These are phyloP conservation scores for Champsocephalus gunnari DNA, from an alignment of 2,797 vertebrate genomes.

Conservation along the genomic window DNA sequence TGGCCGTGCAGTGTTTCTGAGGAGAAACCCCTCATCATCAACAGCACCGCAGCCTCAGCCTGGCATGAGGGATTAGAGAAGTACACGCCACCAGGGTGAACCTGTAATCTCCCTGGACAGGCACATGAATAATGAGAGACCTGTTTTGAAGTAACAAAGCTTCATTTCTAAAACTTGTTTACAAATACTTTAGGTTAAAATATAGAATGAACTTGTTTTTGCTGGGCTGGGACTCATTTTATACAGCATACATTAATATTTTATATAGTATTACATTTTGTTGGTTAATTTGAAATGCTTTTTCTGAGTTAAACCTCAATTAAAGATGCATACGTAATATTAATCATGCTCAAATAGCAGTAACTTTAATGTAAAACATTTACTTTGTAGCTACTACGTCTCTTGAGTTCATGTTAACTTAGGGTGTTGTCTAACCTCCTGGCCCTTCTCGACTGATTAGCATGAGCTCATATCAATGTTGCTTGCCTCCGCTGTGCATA, in stretches of 20 bases:
- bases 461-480: conserved; percentile 43
- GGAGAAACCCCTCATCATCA: conserved; percentile 57
- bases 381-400: conserved; percentile 6
- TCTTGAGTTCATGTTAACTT: not conserved
- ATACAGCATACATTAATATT: not conserved
- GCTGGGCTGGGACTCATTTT: not conserved
- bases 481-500: conserved; percentile 31
- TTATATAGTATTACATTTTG: not conserved
- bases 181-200: not conserved
- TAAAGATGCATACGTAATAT: not conserved
- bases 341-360: not conserved
- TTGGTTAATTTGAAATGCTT: not conserved
- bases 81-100: conserved; percentile 41
- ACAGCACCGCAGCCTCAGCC: conserved; percentile 26
- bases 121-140: conserved; percentile 32
- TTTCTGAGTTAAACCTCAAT: not conserved
- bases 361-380: not conserved
- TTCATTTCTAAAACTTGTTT: conserved; percentile 12
- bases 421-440: not conserved
- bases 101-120: conserved; percentile 33
- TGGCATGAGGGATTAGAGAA: conserved; percentile 53
- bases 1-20: conserved; percentile 43
- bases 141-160: conserved; percentile 38
- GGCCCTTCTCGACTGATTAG: conserved; percentile 36
- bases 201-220: not conserved